Conservation (phyloP, 2,888 invertebrate species). For the Coleophora deauratella region DNA sequence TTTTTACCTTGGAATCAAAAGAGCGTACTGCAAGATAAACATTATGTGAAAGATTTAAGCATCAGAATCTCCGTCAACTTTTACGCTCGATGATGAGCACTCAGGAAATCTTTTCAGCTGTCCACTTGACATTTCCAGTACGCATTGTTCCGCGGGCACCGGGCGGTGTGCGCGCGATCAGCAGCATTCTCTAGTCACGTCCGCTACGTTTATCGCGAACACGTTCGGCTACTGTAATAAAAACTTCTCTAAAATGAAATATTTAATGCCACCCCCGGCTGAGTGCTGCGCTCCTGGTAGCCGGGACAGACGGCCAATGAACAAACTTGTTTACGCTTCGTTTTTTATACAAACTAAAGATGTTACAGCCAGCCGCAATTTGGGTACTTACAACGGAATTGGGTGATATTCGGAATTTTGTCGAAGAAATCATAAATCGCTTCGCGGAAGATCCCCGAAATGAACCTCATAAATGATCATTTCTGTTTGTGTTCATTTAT, state of each 20-base stretch:
- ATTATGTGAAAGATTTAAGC: no score
- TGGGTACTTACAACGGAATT: neutral
- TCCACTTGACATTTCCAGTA: conserved; percentile 9
- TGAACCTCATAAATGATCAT: no score
- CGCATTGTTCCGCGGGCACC: neutral
- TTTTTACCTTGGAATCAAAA: no score
- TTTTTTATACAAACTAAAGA: conserved; percentile 36
- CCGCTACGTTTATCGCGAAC: conserved; percentile 61
- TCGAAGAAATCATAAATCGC: no score
- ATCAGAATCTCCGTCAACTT: no score
- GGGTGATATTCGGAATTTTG: no score
- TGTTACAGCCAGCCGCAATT: conserved; percentile 1
- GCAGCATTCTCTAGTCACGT: conserved; percentile 65
- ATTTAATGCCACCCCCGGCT: conserved; percentile 58
- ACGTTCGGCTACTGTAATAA: conserved; percentile 66
- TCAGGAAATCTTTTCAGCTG: neutral
- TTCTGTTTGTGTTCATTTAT: no score
- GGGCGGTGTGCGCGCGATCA: conserved; percentile 27
- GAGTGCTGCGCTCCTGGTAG: conserved; percentile 35
- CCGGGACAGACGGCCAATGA: conserved; percentile 26
- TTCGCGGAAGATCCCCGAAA: no score
- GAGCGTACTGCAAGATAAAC: no score
- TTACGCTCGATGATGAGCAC: neutral
- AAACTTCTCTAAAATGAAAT: conserved; percentile 73
- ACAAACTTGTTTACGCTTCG: conserved; percentile 39